Conservation (phyloP, 2,888 invertebrate genomes). For the Aphidoletes aphidimyza region DNA sequence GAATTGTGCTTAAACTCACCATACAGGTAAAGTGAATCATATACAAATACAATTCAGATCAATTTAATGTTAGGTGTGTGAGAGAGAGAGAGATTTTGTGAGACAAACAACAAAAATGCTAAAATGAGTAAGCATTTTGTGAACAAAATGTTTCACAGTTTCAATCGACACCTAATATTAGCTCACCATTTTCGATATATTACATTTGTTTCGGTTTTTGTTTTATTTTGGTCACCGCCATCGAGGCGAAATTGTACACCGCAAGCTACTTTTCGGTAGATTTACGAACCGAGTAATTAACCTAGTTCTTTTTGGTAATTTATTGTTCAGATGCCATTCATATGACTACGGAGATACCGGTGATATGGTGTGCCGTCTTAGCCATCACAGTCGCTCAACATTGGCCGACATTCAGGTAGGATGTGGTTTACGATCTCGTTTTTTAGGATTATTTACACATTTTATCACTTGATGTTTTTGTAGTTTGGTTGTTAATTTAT, state of each 20-base stretch:
- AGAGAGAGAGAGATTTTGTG: no score
- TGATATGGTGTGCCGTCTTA: constrained; percentile 91
- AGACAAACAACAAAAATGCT: no score
- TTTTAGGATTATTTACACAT: background rate
- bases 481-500: background rate
- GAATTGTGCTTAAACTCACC: constrained; percentile 90
- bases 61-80: background rate
- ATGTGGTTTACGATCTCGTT: background rate
- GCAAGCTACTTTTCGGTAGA: no score
- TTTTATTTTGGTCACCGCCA: background rate
- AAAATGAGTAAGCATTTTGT: constrained; percentile 49
- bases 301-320: constrained; percentile 53
- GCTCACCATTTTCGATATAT: background rate
- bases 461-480: background rate
- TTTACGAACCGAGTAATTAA: constrained; percentile 27
- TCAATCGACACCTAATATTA: constrained; percentile 47
- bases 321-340: constrained; percentile 78
- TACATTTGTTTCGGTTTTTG: background rate
- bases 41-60: background rate
- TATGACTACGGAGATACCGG: constrained; percentile 95
- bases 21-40: constrained; percentile 69
- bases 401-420: constrained; percentile 85
- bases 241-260: no score
- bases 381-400: constrained; percentile 90
- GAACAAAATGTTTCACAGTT: background rate